These are phyloP conservation scores for Epiblema foenella DNA, from an alignment of 2,888 invertebrate genomes.

Conservation along the genomic window DNA sequence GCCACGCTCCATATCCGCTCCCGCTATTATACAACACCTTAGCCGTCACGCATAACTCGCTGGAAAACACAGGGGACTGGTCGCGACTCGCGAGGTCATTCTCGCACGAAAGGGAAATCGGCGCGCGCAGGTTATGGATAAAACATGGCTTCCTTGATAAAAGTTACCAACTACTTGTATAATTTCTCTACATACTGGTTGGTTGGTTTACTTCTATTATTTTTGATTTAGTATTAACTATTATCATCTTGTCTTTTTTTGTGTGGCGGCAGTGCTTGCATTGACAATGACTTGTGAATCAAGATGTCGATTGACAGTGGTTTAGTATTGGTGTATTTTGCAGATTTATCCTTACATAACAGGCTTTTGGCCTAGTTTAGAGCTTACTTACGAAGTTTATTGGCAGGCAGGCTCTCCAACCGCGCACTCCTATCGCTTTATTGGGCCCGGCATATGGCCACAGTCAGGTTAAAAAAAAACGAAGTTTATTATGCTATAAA, in stretches of 20 bases:
- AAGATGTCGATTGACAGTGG: conserved; percentile 28
- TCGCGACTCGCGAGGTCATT: conserved; percentile 24
- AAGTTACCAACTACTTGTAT: neutral
- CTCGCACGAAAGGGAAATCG: conserved; percentile 36
- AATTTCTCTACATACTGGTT: too few species aligned
- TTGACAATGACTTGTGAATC: conserved; percentile 37
- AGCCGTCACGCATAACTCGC: conserved; percentile 2
- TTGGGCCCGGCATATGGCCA: too few species aligned
- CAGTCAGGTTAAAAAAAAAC: too few species aligned
- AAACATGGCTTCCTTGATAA: conserved; percentile 1
- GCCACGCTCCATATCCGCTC: neutral
- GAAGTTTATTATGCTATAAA: too few species aligned
- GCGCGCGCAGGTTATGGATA: conserved; percentile 21
- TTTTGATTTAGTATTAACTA: too few species aligned
- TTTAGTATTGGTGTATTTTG: conserved; percentile 26
- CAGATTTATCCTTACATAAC: conserved; percentile 19
- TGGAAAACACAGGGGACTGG: conserved; percentile 22
- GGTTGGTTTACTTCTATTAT: too few species aligned
- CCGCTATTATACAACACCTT: neutral
- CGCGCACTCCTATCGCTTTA: too few species aligned
- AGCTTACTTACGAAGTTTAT: conserved; percentile 8
- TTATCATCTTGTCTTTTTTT: too few species aligned
- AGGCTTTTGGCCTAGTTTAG: conserved; percentile 23
- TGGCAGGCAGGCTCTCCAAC: too few species aligned
- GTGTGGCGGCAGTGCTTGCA: conserved; percentile 13